Base-by-base conservation (phyloP, 2,888 invertebrate species). In the Halocaridina rubra region DNA sequence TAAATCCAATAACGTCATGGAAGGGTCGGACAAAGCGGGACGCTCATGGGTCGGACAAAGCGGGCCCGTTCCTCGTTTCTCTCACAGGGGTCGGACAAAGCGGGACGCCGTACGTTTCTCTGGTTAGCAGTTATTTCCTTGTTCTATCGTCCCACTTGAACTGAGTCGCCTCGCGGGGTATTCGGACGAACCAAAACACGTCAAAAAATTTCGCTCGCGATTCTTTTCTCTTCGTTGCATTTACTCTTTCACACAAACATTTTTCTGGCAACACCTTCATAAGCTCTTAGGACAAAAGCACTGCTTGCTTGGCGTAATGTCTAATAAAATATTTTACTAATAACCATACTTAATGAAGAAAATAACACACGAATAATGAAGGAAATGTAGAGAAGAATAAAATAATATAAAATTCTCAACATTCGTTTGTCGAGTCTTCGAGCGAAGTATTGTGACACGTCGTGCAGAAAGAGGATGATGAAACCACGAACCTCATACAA, bases 41-140 rank as follows among this genome's bases (percentile, higher is more conserved):
- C 87, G 78, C 85, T 78, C 85, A 78, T 78, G 82, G 85, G 87
- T 87, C 85, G 87, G 85, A 87, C 85, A 87, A 87, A 84, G 87
- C 81, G 80, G 82, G 80, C 72, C 87, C 85, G 85, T 85, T 85
- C 85, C 81, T 87, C 87, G 87, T 85, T 87, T 87, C 87, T 87
- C 87, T 87, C 87, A 87, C 87, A 87, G 75, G 80, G 87, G 85
- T 87, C 85, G 87, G 85, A 87, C 87, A 87, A 85, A 85, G 87
- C 85, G 81, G 80, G 87, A 69, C 87, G 87, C 87, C 87, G 87
- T 87, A 87, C 87, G 87, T 87, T 87, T 87, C 87, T 87, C 87
- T 87, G 87, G 87, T 87, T 87, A 87, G 87, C 87, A 87, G 87
- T 87, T 87, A 87, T 87, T 87, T 87, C 87, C 87, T 87, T 87